Evolutionary conservation across 2,888 invertebrate species (phyloP).

Genomic region (Xanthia togata): DNA sequence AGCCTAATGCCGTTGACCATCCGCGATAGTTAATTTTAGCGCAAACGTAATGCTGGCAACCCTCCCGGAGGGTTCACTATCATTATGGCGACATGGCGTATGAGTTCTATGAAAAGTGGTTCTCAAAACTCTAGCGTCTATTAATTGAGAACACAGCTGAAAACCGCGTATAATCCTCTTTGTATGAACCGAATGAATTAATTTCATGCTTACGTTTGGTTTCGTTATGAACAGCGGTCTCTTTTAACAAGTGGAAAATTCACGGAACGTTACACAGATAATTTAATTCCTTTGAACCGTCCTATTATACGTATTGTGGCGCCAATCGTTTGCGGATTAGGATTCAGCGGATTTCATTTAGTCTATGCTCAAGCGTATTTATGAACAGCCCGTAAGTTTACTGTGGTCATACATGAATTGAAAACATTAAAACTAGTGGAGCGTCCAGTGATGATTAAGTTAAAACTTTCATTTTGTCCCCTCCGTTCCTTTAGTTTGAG

Average conservation of each 20-base stretch:
- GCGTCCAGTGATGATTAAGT: constrained; percentile 4
- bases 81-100: no score
- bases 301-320: constrained; percentile 64
- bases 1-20: no score
- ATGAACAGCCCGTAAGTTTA: constrained; percentile 23
- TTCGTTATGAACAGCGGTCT: constrained; percentile 68
- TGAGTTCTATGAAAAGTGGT: no score
- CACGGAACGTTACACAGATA: constrained; percentile 75
- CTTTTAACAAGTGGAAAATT: constrained; percentile 75
- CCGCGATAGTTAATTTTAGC: no score
- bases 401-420: constrained; percentile 29
- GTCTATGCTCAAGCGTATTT: constrained; percentile 31
- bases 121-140: no score
- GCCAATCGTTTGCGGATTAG: constrained; percentile 62
- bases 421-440: not conserved
- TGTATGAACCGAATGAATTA: constrained; percentile 71
- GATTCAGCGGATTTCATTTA: constrained; percentile 57
- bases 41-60: no score
- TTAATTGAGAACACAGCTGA: constrained; percentile 8
- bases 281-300: constrained; percentile 76
- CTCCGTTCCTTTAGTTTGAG: constrained; percentile 14
- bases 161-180: constrained; percentile 36
- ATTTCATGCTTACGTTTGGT: constrained; percentile 74
- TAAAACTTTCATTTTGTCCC: constrained; percentile 29
- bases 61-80: no score